These are phyloP conservation scores for Pygocentrus nattereri DNA, from an alignment of 2,797 vertebrate genomes.

Conservation along the genomic window DNA sequence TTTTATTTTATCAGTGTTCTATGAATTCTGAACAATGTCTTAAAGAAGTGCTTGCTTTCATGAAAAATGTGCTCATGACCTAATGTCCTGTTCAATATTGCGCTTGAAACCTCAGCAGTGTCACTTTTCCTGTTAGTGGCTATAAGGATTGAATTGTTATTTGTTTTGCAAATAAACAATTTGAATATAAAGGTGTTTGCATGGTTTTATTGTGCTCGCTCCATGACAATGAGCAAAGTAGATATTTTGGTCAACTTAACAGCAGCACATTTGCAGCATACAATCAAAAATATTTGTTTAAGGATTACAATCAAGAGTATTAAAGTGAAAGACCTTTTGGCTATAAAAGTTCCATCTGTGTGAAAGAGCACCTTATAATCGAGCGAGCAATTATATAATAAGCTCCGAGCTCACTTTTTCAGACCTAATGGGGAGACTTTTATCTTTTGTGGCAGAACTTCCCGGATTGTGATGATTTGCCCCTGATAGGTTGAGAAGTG, in stretches of 20 bases:
- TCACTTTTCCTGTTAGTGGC: slow-evolving; percentile 17
- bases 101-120: slow-evolving; percentile 13
- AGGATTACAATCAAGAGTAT: neutral
- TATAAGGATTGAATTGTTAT: slow-evolving; percentile 20
- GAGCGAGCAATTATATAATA: too few species aligned
- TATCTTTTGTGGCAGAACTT: too few species aligned
- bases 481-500: too few species aligned
- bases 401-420: too few species aligned
- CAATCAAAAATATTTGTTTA: too few species aligned
- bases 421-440: too few species aligned
- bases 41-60: slow-evolving; percentile 37
- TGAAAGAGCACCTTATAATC: too few species aligned
- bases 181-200: slow-evolving; percentile 5
- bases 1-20: slow-evolving; percentile 47
- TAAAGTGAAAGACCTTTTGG: too few species aligned
- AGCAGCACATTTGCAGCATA: neutral
- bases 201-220: neutral
- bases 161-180: slow-evolving; percentile 55
- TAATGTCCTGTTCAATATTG: slow-evolving; percentile 29
- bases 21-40: slow-evolving; percentile 41
- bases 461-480: too few species aligned
- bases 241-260: neutral
- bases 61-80: slow-evolving; percentile 2
- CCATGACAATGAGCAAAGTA: neutral
- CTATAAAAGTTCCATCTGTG: too few species aligned